Percentiles rank a stretch among this genome's conserved stretches.
Conservation (phyloP, 2,888 invertebrate species). For the Phania funesta region DNA sequence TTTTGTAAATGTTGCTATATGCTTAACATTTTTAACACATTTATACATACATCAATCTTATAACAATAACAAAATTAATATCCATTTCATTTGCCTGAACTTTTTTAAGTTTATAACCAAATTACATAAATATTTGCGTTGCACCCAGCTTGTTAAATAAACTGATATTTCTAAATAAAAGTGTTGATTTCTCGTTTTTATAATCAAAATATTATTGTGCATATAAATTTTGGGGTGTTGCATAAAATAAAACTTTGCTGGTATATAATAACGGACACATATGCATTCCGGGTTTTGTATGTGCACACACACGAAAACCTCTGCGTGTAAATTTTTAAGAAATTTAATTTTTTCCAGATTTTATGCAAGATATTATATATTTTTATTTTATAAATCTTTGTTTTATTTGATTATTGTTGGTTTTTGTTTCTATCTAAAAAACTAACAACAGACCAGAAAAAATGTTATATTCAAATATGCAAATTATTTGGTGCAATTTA, state of each 20-base stretch:
- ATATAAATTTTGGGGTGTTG: slow-evolving; percentile 44
- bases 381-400: slow-evolving; percentile 4
- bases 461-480: slow-evolving; percentile 63
- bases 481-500: slow-evolving; percentile 46
- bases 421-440: slow-evolving; percentile 24
- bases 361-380: background rate
- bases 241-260: slow-evolving; percentile 2
- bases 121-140: slow-evolving; percentile 3
- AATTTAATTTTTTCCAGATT: background rate
- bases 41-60: too few relatives aligned
- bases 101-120: background rate
- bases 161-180: slow-evolving; percentile 12
- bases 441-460: slow-evolving; percentile 55
- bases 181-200: slow-evolving; percentile 34
- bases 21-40: too few relatives aligned
- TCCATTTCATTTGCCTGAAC: background rate
- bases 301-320: background rate
- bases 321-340: background rate
- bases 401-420: slow-evolving; percentile 14
- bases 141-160: slow-evolving; percentile 36
- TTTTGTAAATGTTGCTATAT: too few relatives aligned
- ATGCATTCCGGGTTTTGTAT: too few relatives aligned
- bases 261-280: background rate
- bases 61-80: too few relatives aligned
- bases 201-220: slow-evolving; percentile 33